These are phyloP conservation scores for Itoplectis maculator DNA, from an alignment of 2,888 invertebrate species.

Conservation along the genomic window DNA sequence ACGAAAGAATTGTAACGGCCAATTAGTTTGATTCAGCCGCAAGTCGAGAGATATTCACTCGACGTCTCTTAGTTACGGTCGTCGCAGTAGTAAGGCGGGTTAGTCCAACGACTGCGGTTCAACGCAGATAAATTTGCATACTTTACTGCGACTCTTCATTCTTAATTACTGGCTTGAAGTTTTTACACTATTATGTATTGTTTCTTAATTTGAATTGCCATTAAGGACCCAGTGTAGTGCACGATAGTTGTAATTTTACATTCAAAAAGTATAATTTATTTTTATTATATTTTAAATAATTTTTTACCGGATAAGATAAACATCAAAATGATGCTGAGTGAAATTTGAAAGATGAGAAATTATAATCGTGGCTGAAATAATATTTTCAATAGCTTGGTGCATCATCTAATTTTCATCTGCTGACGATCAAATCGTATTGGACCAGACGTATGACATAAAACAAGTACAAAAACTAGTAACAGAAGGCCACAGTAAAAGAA, in stretches of 20 bases:
- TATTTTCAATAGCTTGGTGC: no score
- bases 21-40: conserved; percentile 53
- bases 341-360: not conserved
- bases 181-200: not conserved
- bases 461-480: conserved; percentile 14
- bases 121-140: conserved; percentile 25
- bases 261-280: no score
- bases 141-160: not conserved
- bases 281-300: no score
- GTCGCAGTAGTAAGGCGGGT: not conserved
- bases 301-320: not conserved
- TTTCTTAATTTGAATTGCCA: not conserved
- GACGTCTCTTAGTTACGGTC: conserved; percentile 27
- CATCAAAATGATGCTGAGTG: not conserved
- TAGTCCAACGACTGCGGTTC: not conserved
- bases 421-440: not conserved
- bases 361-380: no score
- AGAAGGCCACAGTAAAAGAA: not conserved
- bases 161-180: not conserved
- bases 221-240: not conserved
- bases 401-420: not conserved
- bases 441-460: not conserved
- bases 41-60: conserved; percentile 26
- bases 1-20: conserved; percentile 52
- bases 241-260: not conserved